Conservation (phyloP, 2,113 vertebrate genomes). For the Anolis carolinensis region DNA sequence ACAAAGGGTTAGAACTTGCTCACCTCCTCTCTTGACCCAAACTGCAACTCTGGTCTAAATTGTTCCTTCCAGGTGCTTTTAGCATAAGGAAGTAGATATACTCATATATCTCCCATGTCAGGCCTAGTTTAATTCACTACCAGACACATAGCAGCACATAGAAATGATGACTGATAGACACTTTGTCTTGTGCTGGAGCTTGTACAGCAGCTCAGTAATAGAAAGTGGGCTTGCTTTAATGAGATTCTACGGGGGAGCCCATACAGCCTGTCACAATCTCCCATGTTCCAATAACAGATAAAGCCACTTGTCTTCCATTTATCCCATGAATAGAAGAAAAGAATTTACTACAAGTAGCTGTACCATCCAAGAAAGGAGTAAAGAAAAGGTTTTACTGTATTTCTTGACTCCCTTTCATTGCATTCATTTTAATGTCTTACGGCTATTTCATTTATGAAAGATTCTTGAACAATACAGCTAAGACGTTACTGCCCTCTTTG, state of each 20-base stretch:
- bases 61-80: neutral
- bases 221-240: neutral
- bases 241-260: too few species aligned
- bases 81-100: neutral
- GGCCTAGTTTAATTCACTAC: neutral
- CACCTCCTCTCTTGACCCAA: neutral
- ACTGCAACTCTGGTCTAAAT: neutral
- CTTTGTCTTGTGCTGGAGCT: neutral
- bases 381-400: neutral
- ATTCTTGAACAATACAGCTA: conserved; percentile 21
- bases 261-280: neutral
- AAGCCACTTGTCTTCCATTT: neutral
- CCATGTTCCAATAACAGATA: neutral
- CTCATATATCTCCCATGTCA: neutral
- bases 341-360: neutral
- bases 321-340: neutral
- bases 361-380: neutral
- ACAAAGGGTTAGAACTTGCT: neutral
- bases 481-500: conserved; percentile 16
- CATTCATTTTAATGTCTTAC: neutral
- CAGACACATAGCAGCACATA: neutral
- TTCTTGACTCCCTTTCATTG: neutral
- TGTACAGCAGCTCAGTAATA: neutral
- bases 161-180: neutral
- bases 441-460: neutral